phyloP scores from a whole-genome alignment of 2,797 vertebrate genomes.

The Chanos chanos region DNA sequence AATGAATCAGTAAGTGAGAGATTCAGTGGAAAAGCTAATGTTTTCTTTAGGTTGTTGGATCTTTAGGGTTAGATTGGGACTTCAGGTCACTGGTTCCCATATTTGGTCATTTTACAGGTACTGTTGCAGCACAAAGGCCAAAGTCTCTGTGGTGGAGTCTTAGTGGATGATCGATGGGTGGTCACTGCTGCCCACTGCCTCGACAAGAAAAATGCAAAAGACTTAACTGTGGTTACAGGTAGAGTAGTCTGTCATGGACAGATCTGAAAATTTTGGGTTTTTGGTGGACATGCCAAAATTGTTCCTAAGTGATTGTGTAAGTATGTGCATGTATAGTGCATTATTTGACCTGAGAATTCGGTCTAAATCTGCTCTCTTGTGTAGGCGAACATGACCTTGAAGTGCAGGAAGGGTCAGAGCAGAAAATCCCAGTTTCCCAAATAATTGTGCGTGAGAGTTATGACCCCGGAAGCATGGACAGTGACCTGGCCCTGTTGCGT shows the following conservation, averaged over 20 bases:
- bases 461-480: slow-evolving; percentile 34
- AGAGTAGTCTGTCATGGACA: no score
- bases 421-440: slow-evolving; percentile 58
- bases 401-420: slow-evolving; percentile 65
- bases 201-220: slow-evolving; percentile 4
- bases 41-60: no score
- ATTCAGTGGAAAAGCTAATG: no score
- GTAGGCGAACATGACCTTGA: slow-evolving; percentile 76
- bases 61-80: no score
- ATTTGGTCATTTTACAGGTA: slow-evolving; percentile 76
- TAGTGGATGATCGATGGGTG: slow-evolving; percentile 77
- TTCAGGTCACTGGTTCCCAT: no score
- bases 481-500: slow-evolving; percentile 77
- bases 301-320: no score
- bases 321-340: no score
- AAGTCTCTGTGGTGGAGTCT: slow-evolving; percentile 75
- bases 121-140: slow-evolving; percentile 59
- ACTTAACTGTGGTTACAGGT: slow-evolving; percentile 76
- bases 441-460: slow-evolving; percentile 66
- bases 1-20: no score
- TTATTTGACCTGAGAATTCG: no score
- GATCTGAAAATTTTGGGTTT: no score
- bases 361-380: background rate
- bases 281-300: no score
- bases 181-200: slow-evolving; percentile 88